Conservation (phyloP, 2,888 invertebrate species). For the Cylloceria caligata region DNA sequence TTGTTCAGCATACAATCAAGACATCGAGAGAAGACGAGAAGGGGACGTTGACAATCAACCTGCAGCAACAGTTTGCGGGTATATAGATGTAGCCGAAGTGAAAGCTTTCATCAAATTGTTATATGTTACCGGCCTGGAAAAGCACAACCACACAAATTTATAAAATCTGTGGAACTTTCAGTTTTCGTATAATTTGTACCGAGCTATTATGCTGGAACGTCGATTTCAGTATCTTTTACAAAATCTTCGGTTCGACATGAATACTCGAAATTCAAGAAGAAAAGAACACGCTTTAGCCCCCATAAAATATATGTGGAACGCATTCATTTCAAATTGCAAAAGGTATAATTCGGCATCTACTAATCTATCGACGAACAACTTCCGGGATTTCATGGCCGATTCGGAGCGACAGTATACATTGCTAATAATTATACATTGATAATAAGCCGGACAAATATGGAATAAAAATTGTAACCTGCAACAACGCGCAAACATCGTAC, state of each 20-base stretch:
- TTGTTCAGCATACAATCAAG: constrained; percentile 45
- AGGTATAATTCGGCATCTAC: too few relatives aligned
- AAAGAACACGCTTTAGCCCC: constrained; percentile 54
- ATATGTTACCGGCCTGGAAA: too few relatives aligned
- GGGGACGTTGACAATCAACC: constrained; percentile 3
- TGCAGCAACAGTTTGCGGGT: background rate
- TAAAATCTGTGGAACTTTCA: constrained; percentile 53
- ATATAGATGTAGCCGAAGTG: constrained; percentile 56
- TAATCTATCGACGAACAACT: constrained; percentile 60
- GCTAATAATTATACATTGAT: too few relatives aligned
- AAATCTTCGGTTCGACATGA: too few relatives aligned
- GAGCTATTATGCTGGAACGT: constrained; percentile 49
- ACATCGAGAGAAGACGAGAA: too few relatives aligned
- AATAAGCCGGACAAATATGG: too few relatives aligned
- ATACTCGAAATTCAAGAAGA: constrained; percentile 48
- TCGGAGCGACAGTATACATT: constrained; percentile 41
- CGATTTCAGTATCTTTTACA: constrained; percentile 60
- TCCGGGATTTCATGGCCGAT: constrained; percentile 53
- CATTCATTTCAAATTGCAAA: constrained; percentile 62
- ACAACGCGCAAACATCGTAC: constrained; percentile 78
- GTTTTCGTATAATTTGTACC: constrained; percentile 52
- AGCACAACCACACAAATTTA: too few relatives aligned
- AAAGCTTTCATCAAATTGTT: constrained; percentile 61
- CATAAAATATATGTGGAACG: constrained; percentile 62
- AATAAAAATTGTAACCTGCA: too few relatives aligned